phyloP scores from a whole-genome alignment of 1,140 invertebrate species.

The Leguminivora glycinivorella region DNA sequence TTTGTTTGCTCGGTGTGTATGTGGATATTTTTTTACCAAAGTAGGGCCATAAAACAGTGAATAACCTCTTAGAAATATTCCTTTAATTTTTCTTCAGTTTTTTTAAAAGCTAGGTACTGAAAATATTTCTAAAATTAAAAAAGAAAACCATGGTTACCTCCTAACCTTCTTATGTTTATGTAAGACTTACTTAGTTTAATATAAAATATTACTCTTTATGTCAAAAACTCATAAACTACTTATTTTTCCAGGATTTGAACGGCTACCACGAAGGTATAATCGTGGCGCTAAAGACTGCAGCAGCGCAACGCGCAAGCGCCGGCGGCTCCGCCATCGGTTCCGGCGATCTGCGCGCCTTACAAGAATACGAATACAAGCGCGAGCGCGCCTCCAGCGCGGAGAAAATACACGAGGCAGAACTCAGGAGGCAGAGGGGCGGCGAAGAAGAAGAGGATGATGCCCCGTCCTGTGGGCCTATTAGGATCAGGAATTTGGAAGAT shows the following conservation, averaged over 20 bases:
- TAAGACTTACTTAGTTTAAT: too few relatives aligned
- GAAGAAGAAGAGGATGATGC: constrained; percentile 86
- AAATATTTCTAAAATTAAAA: too few relatives aligned
- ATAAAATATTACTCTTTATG: background rate
- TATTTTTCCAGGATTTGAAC: constrained; percentile 89
- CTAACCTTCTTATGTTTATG: too few relatives aligned
- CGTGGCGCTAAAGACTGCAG: constrained; percentile 90
- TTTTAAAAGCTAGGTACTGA: too few relatives aligned
- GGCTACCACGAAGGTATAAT: constrained; percentile 96
- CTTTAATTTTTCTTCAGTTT: too few relatives aligned
- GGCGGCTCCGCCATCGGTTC: constrained; percentile 85
- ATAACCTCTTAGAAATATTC: too few relatives aligned
- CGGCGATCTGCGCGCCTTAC: constrained; percentile 81
- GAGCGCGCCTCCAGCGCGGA: constrained; percentile 83
- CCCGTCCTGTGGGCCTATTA: constrained; percentile 85
- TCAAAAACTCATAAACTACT: background rate
- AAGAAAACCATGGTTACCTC: too few relatives aligned
- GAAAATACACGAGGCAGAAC: constrained; percentile 82
- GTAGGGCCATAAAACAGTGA: too few relatives aligned
- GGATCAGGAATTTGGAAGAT: constrained; percentile 94
- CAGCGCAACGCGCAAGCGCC: constrained; percentile 82
- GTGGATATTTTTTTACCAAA: too few relatives aligned
- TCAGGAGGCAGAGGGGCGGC: constrained; percentile 59
- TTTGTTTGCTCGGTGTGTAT: too few relatives aligned
- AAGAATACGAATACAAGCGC: constrained; percentile 81